These are phyloP conservation scores for Atta cephalotes DNA, from an alignment of 1,140 invertebrate species.

Conservation along the genomic window DNA sequence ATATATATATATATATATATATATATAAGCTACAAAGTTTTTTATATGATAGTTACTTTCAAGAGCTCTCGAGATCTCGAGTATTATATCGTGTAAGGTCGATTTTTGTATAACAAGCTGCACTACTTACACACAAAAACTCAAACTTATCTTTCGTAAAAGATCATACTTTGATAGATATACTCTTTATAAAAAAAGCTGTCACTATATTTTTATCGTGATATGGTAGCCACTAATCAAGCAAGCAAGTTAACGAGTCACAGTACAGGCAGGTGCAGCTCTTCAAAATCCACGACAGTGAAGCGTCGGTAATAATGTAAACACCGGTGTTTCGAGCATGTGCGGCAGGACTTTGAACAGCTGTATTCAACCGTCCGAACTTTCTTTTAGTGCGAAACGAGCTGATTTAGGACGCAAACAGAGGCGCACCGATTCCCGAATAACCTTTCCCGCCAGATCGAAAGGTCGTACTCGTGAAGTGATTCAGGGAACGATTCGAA, in stretches of 20 bases:
- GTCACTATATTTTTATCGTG: conserved; percentile 20
- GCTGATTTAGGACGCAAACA: neutral
- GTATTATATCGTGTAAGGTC: neutral
- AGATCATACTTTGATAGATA: neutral
- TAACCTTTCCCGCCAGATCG: conserved; percentile 62
- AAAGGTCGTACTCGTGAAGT: conserved; percentile 68
- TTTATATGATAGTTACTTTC: neutral
- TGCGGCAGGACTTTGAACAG: conserved; percentile 8
- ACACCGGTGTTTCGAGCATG: conserved; percentile 13
- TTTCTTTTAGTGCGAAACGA: conserved; percentile 14
- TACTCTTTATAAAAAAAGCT: neutral
- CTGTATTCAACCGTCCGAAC: neutral
- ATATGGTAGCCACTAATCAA: neutral
- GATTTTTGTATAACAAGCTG: neutral
- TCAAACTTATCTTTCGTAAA: neutral
- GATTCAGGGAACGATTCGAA: conserved; percentile 43
- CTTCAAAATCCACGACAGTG: conserved; percentile 38
- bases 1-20: too few species aligned
- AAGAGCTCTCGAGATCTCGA: neutral
- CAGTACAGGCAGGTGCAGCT: conserved; percentile 32
- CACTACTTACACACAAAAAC: neutral
- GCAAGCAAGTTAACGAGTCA: conserved; percentile 16
- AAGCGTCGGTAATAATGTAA: conserved; percentile 51
- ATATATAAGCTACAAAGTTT: neutral
- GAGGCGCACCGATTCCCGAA: conserved; percentile 22